Base-by-base conservation (phyloP, 2,888 invertebrate genomes). In the Metellina segmentata region DNA sequence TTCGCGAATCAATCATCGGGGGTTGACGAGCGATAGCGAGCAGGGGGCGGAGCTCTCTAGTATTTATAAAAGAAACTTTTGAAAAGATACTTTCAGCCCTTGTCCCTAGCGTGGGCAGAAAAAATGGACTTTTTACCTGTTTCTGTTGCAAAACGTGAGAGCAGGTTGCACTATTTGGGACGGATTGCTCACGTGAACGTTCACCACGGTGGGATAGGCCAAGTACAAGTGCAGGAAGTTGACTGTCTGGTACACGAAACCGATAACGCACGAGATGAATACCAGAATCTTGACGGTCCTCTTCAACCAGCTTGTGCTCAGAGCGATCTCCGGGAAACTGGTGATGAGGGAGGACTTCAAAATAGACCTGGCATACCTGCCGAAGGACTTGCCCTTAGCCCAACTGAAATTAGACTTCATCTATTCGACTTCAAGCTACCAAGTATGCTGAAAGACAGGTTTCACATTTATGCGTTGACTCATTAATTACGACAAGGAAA, bases 121-220 rank as follows among this genome's bases (percentile, higher is more conserved):
- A n/a, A 8, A 6, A 34, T 34, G 34, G 34, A 34, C 9, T 8
- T 20, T 51, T 81, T 72, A 92, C 92, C 89, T 89, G 81, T 92
- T 92, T 48, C 61, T 61, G 20, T 89, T 92, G 89, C 92, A 92
- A 7, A 92, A n/a, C 6, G 89, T 92, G 6, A 92, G 8, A 0
- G 89, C 85, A 5, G 92, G 92, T 61, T 85, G 75, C 4, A 61
- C 77, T 6, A 92, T 77, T 20, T 89, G 75, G 7, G 75, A 89
- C 1, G 92, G 92, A 61, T 89, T 89, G 69, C 74, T 81, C 7
- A 89, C 75, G 6, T 79, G 71, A 1, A 92, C 85, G 51, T 92
- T 92, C 7, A 92, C 89, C 19, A 89, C 85, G 0, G 92, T 92
- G 9, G 89, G 92, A 13, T 92, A 92, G 11, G 81, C 74, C 4